These are phyloP conservation scores for Oriolus oriolus DNA, from an alignment of 2,113 vertebrate species.

Conservation along the genomic window DNA sequence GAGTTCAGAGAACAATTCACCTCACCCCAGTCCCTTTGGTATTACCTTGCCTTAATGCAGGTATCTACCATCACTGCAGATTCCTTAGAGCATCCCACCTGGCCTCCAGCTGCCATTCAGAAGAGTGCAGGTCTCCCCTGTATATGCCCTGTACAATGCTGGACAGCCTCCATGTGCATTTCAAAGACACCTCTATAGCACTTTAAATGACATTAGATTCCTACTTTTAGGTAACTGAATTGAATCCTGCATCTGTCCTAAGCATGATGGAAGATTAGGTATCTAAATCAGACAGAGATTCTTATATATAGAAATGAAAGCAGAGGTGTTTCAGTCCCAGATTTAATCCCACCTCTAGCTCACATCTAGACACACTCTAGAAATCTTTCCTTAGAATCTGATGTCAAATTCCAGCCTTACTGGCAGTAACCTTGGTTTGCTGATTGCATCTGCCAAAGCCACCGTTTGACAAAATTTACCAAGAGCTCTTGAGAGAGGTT, in stretches of 20 bases:
- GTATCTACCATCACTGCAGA: neutral
- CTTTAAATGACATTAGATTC: neutral
- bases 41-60: neutral
- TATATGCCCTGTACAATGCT: neutral
- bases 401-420: neutral
- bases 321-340: neutral
- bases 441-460: neutral
- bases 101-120: neutral
- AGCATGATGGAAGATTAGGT: neutral
- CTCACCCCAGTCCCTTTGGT: neutral
- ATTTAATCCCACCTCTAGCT: neutral
- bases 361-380: neutral
- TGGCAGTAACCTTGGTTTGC: neutral
- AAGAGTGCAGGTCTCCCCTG: neutral
- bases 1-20: neutral
- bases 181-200: neutral
- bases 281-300: neutral
- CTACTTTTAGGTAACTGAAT: neutral
- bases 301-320: neutral
- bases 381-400: neutral
- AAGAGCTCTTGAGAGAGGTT: neutral
- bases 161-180: neutral
- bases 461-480: neutral
- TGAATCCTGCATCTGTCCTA: neutral
- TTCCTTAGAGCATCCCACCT: neutral